Percentiles rank a stretch among this genome's conserved stretches.
phyloP scores from a whole-genome alignment of 2,888 invertebrate species.

The Leucozona laternaria region DNA sequence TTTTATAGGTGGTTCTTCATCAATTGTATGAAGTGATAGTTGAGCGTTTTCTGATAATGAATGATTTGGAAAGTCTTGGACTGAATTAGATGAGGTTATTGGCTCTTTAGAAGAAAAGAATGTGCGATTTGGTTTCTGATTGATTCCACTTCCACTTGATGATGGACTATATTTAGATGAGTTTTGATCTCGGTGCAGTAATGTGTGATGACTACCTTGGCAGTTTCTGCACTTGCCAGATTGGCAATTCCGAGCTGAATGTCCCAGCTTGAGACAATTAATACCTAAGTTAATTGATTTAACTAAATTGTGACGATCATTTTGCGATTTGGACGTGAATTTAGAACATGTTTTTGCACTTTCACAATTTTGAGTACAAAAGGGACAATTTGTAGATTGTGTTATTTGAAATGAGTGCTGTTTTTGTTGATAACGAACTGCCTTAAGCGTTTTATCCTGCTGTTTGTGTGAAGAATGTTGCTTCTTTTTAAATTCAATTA shows the following conservation, averaged over 20 bases:
- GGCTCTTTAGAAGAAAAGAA: not conserved
- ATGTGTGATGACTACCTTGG: slow-evolving; percentile 5
- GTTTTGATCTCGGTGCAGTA: slow-evolving; percentile 8
- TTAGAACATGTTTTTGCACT: too few species aligned
- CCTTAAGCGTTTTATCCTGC: not conserved
- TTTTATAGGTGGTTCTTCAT: not conserved
- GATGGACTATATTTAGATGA: not conserved
- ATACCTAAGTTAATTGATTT: slow-evolving; percentile 17
- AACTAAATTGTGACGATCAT: not conserved
- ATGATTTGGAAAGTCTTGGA: too few species aligned
- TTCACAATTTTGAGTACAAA: too few species aligned
- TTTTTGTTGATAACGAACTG: slow-evolving; percentile 7
- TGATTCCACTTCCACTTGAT: not conserved
- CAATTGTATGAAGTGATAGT: not conserved
- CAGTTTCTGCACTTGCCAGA: slow-evolving; percentile 2
- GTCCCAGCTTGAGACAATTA: slow-evolving; percentile 22
- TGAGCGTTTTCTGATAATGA: not conserved
- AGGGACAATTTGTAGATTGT: too few species aligned
- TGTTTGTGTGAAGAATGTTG: not conserved
- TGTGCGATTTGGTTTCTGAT: not conserved
- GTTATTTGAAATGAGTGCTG: too few species aligned
- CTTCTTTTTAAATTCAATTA: slow-evolving; percentile 20
- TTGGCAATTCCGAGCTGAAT: too few species aligned
- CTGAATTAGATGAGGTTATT: not conserved
- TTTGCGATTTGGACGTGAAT: not conserved